Evolutionary conservation across 64 coral and sea anemone genomes (phyloP).

Genomic region (Pachyseris speciosa): DNA sequence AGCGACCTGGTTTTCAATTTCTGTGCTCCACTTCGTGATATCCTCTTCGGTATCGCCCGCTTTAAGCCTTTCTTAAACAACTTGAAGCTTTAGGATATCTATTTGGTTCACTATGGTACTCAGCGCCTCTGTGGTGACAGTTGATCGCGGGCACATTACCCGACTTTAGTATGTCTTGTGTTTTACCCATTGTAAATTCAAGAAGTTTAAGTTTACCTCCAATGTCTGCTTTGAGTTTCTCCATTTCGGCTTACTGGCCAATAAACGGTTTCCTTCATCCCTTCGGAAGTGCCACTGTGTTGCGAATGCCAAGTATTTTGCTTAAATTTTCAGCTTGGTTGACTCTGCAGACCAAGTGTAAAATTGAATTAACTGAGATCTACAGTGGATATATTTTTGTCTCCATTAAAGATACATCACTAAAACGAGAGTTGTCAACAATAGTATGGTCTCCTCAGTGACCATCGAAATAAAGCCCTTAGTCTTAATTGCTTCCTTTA

Average conservation of each 20-base stretch:
- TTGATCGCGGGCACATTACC: neutral
- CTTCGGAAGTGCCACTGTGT: neutral
- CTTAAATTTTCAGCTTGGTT: too few species aligned
- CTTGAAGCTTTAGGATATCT: neutral
- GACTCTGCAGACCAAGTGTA: too few species aligned
- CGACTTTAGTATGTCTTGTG: neutral
- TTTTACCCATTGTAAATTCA: neutral
- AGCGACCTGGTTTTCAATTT: neutral
- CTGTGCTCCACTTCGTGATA: neutral
- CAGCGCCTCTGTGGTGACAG: neutral
- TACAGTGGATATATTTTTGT: too few species aligned
- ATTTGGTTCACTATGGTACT: neutral
- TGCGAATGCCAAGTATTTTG: too few species aligned
- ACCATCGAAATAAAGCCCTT: too few species aligned
- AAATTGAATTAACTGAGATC: too few species aligned
- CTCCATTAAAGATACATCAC: too few species aligned
- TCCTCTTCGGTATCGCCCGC: neutral
- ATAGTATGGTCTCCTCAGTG: too few species aligned
- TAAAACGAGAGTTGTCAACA: too few species aligned
- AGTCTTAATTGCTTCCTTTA: too few species aligned
- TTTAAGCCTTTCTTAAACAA: neutral
- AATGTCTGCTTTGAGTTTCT: neutral
- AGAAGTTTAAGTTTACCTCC: conserved; percentile 20
- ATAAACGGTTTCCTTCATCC: neutral
- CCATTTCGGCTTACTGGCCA: neutral